Conservation (phyloP, 2,797 vertebrate genomes). For the Pantherophis alleghaniensis region DNA sequence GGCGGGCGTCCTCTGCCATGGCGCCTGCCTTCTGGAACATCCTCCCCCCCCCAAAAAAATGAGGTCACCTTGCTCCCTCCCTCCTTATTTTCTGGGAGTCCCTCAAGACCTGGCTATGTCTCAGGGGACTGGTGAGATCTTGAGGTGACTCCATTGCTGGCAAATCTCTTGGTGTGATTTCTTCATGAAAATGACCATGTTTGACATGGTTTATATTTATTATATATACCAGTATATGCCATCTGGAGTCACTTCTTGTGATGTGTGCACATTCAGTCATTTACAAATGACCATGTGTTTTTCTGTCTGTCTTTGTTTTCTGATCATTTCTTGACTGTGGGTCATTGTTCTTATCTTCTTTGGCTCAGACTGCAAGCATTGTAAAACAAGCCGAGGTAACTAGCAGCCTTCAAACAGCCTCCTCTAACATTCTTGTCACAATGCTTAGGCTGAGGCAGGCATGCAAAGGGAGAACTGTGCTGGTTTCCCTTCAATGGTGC, state of each 20-base stretch:
- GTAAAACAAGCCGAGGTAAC: not conserved
- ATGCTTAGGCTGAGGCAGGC: not conserved
- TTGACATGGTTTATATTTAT: too few relatives aligned
- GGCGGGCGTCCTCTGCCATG: not conserved
- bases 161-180: too few relatives aligned
- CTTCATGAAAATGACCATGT: too few relatives aligned
- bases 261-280: not conserved
- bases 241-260: too few relatives aligned
- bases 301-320: not conserved
- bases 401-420: not conserved
- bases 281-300: not conserved
- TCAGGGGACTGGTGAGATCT: too few relatives aligned
- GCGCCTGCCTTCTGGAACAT: not conserved
- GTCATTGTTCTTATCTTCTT: not conserved
- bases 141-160: too few relatives aligned
- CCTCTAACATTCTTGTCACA: not conserved
- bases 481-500: not conserved
- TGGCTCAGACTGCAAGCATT: not conserved
- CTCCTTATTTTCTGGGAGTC: not conserved
- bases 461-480: not conserved
- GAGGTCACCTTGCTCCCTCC: not conserved
- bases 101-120: not conserved
- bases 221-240: too few relatives aligned
- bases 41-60: not conserved
- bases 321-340: not conserved